These are phyloP conservation scores for Spisula solida DNA, from an alignment of 2,888 invertebrate species.

Conservation along the genomic window DNA sequence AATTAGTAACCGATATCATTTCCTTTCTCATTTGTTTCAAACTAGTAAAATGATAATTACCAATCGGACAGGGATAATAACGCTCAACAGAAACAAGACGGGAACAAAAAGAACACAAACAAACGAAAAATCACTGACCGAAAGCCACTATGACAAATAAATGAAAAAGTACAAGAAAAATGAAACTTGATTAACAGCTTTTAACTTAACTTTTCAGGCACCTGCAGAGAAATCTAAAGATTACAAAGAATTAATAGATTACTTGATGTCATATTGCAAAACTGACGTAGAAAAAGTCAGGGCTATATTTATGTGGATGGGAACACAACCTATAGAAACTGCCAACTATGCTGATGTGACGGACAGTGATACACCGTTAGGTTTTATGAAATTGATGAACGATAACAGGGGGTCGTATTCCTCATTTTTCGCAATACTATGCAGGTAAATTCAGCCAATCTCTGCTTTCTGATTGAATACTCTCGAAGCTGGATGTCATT, in stretches of 20 bases:
- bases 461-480: too few relatives aligned
- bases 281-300: constrained; percentile 67
- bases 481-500: too few relatives aligned
- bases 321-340: constrained; percentile 53
- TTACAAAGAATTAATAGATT: constrained; percentile 57
- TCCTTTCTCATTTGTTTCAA: too few relatives aligned
- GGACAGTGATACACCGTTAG: constrained; percentile 66
- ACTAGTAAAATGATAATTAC: too few relatives aligned
- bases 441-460: constrained; percentile 54
- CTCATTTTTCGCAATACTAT: constrained; percentile 69
- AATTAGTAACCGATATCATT: too few relatives aligned
- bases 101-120: too few relatives aligned
- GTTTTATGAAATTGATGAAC: constrained; percentile 69
- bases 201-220: constrained; percentile 53
- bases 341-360: constrained; percentile 57
- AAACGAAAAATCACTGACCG: too few relatives aligned
- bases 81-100: too few relatives aligned
- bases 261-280: constrained; percentile 61
- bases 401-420: constrained; percentile 62
- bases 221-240: constrained; percentile 57
- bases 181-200: too few relatives aligned
- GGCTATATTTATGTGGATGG: constrained; percentile 71
- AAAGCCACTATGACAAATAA: too few relatives aligned
- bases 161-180: too few relatives aligned
- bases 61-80: too few relatives aligned